These are phyloP conservation scores for Lutraria lutraria DNA, from an alignment of 2,888 invertebrate genomes.

Conservation along the genomic window DNA sequence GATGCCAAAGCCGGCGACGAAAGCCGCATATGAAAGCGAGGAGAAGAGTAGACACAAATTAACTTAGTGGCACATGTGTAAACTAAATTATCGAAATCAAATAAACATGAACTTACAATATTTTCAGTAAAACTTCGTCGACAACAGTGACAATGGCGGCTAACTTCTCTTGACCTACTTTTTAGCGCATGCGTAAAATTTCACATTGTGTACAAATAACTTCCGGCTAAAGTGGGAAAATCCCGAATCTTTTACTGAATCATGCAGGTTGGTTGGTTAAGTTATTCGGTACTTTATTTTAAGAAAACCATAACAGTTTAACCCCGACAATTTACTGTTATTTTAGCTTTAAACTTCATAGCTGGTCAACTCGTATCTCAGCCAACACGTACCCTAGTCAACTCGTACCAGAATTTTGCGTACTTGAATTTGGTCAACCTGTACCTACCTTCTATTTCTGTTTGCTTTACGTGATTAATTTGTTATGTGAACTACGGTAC, in stretches of 20 bases:
- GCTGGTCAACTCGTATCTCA: no score
- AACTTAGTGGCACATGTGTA: background rate
- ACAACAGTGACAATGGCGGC: conserved; percentile 51
- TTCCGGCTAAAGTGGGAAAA: conserved; percentile 33
- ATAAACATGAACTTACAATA: conserved; percentile 6
- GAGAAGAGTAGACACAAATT: background rate
- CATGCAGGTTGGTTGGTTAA: background rate
- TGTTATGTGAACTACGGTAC: no score
- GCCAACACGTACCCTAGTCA: no score
- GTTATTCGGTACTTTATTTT: no score
- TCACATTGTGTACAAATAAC: conserved; percentile 8
- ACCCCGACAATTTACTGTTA: no score
- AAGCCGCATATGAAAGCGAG: background rate
- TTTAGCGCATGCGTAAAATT: conserved; percentile 47
- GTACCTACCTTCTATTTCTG: no score
- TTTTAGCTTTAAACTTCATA: no score
- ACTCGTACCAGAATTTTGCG: no score
- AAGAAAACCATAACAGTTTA: no score
- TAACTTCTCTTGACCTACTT: conserved; percentile 38
- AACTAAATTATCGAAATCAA: background rate
- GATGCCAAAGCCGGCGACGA: conserved; percentile 20
- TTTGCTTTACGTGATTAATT: no score
- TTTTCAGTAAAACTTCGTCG: background rate
- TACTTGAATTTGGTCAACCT: no score
- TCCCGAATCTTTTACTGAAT: background rate